phyloP scores from a whole-genome alignment of 92 coral and sea anemone genomes.

The Zoanthus sansibaricus region DNA sequence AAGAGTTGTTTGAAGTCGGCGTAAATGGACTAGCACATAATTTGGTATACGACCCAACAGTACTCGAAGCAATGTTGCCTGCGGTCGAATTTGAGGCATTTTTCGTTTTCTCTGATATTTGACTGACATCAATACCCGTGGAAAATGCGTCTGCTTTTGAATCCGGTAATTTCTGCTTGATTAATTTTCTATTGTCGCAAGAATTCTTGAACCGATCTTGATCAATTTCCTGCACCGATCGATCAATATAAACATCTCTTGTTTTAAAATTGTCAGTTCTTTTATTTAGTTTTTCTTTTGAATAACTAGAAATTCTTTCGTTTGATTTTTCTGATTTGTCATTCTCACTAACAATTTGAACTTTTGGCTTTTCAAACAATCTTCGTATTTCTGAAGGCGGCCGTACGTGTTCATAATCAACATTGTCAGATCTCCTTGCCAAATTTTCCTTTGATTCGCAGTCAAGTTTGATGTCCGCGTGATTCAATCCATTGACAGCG shows the following conservation, averaged over 20 bases:
- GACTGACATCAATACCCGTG: background rate
- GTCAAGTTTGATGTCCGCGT: conserved; percentile 23
- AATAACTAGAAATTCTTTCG: conserved; percentile 24
- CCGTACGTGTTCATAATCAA: conserved; percentile 66
- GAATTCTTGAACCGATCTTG: conserved; percentile 16
- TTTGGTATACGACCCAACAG: background rate
- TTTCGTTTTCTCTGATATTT: conserved; percentile 5
- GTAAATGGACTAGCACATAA: conserved; percentile 15
- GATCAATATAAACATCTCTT: conserved; percentile 16
- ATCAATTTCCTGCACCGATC: conserved; percentile 25
- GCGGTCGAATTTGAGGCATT: background rate
- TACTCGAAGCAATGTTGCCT: background rate
- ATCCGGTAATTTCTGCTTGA: conserved; percentile 17
- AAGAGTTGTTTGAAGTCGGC: conserved; percentile 54
- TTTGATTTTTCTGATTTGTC: conserved; percentile 7
- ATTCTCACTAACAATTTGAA: conserved; percentile 38
- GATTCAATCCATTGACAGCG: conserved; percentile 25
- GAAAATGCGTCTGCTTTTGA: background rate
- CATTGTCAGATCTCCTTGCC: conserved; percentile 37
- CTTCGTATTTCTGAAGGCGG: conserved; percentile 72
- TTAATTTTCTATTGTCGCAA: background rate
- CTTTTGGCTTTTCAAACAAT: conserved; percentile 67
- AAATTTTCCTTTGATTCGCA: background rate
- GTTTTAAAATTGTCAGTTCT: conserved; percentile 16
- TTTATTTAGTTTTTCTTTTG: conserved; percentile 1